Evolutionary conservation across 2,888 invertebrate genomes (phyloP).

Genomic region (Spilarctia lutea): DNA sequence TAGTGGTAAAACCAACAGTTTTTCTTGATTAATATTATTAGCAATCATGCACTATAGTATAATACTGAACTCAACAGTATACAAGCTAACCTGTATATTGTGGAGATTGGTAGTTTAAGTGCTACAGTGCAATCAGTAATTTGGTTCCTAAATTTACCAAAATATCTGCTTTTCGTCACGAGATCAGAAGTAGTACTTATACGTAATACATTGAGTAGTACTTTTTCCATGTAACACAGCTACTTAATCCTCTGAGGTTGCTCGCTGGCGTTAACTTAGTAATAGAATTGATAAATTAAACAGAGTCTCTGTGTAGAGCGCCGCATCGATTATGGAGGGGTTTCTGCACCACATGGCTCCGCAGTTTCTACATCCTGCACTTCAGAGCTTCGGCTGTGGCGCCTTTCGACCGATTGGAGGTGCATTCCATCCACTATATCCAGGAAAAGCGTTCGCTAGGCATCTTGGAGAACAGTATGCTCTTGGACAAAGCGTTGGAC

Average conservation of each 20-base stretch:
- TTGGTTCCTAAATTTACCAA: not conserved
- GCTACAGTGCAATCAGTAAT: not conserved
- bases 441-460: conserved; percentile 82
- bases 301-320: conserved; percentile 46
- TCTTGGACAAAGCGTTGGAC: conserved; percentile 81
- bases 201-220: not conserved
- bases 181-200: not conserved
- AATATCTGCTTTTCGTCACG: not conserved
- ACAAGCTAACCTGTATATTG: not conserved
- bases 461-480: conserved; percentile 84
- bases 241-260: not conserved
- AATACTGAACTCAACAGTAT: too few relatives aligned
- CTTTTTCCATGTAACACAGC: too few relatives aligned
- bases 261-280: conserved; percentile 18
- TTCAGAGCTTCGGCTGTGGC: conserved; percentile 84
- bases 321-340: conserved; percentile 74
- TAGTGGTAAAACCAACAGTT: too few relatives aligned
- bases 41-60: too few relatives aligned
- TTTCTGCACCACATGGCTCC: conserved; percentile 85
- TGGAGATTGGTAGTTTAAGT: not conserved
- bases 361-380: conserved; percentile 83
- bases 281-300: not conserved
- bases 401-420: conserved; percentile 84
- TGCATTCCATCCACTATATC: conserved; percentile 83
- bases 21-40: too few relatives aligned